Evolutionary conservation across 2,888 invertebrate species (phyloP), one percentile per base, ranked within the genome.

Genomic region (Drosophila peninsularis): DNA sequence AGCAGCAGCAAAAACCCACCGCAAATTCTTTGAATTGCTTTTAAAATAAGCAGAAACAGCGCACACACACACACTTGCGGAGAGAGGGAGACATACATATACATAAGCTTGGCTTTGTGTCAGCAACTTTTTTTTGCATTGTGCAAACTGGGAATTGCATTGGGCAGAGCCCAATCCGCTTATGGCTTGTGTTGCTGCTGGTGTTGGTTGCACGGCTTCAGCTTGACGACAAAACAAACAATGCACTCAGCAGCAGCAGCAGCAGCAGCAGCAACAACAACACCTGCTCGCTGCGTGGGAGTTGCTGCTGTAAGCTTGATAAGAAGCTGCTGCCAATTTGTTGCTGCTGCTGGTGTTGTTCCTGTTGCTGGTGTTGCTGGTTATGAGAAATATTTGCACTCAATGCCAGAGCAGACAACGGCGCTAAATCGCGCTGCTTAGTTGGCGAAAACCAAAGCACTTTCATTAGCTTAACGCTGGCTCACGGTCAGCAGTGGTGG

Each of bases 121-220:
- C 62, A 64, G 57, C 74, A 68, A 63, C 68, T 69, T 82, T 85
- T 85, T 75, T 54, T 30, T 30, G 24, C 27, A 60, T 86, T 72
- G 27, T 54, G 27, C 62, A 76, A 80, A 82, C 66, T 47, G 69
- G 67, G 67, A 72, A 83, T 77, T 83, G 84, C 87, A 87, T 87
- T 89, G 81, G 83, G 81, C 87, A 66, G 67, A 72, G 75, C 68
- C 55, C 87, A 89, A 84, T 84, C 83, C 81, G 83, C 89, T 84
- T 84, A 84, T 80, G 62, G 78, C 58, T 49, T 49, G 66, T 58
- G 64, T 47, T 44, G 60, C 14, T 53, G 66, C 62, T 55, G 39
- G 45, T 53, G 47, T 37, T 42, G n/a, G 19, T 42, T 32, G 61
- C 55, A 34, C 9, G 42, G 53, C 39, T 54, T 41, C 41, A 45